Base-by-base conservation (phyloP, 2,113 vertebrate species). In the Oplegnathus fasciatus region DNA sequence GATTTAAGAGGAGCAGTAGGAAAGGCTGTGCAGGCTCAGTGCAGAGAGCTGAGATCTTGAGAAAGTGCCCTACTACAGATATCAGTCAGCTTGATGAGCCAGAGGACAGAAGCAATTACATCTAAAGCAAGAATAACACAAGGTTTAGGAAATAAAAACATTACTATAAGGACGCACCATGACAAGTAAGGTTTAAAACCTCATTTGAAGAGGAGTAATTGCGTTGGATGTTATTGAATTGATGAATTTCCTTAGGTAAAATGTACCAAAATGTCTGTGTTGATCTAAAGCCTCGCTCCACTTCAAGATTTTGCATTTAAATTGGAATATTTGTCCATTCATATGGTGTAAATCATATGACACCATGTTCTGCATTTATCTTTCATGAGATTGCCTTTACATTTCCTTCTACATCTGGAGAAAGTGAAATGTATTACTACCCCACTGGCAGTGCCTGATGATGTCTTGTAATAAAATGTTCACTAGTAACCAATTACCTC, bases 81-180 rank as follows among this genome's bases (percentile, higher is more conserved):
- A 95, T 95, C 91, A 89, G 92, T 95, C 95, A 95, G 92, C 87
- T 82, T 84, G 92, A 95, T 95, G 94, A 94, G 84, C 88, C 93
- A 78, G 54, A 83, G 76, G 92, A 94, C 95, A 94, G 94, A 94
- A 89, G 83, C 94, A 95, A 95, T 96, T 94, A 94, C 93, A 91
- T 61, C n/a, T 70, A 89, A 83, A 90, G 92, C 89, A 92, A 94
- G 94, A 95, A 94, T 90, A 94, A 94, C 89, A 93, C 80, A 87
- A 66, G 88, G 83, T 94, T 93, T 94, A 92, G 86, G 91, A 91
- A 95, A 95, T 94, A 89, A 92, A 94, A 95, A 95, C 93, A 93
- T 94, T 91, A 90, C 92, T 88, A 88, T 92, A 84, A 93, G 84
- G 94, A 93, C 76, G 68, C 72, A 24, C 76, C 44, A 40, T 80